Percentiles rank a stretch among this genome's conserved stretches.
These are phyloP conservation scores for Neodontobutis hainanensis DNA, from an alignment of 2,113 vertebrate species.

Conservation along the genomic window DNA sequence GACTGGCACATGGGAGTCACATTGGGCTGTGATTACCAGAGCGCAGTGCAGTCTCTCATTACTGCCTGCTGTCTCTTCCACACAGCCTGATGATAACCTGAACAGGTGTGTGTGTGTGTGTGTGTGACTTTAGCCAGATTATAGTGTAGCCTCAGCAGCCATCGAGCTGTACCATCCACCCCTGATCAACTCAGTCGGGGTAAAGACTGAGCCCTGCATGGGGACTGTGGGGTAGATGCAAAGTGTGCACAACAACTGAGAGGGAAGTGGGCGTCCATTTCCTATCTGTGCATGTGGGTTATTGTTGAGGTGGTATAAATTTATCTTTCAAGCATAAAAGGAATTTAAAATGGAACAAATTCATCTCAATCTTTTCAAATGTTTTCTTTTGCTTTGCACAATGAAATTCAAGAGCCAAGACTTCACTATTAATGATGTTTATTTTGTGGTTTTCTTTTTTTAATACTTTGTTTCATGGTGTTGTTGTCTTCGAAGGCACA, in stretches of 20 bases:
- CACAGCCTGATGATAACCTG: constrained; percentile 9
- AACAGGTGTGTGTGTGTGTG: constrained; percentile 39
- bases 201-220: constrained; percentile 40
- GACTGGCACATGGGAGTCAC: constrained; percentile 1
- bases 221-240: constrained; percentile 42
- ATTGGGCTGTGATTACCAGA: constrained; percentile 40
- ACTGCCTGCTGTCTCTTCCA: constrained; percentile 2
- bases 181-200: constrained; percentile 66
- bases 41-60: constrained; percentile 16
- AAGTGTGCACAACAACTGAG: constrained; percentile 34
- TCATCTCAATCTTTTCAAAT: background rate
- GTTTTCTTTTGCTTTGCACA: background rate
- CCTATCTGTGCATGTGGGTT: background rate
- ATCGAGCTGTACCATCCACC: constrained; percentile 41
- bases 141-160: constrained; percentile 39
- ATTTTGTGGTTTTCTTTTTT: constrained; percentile 9
- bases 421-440: background rate
- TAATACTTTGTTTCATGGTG: constrained; percentile 21
- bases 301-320: constrained; percentile 2
- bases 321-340: constrained; percentile 7
- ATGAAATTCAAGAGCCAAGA: background rate
- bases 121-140: constrained; percentile 49
- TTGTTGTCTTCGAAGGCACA: constrained; percentile 18
- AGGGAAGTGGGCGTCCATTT: constrained; percentile 32
- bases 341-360: background rate